Conservation (phyloP, 2,797 vertebrate species). For the Steatocranus sp. region DNA sequence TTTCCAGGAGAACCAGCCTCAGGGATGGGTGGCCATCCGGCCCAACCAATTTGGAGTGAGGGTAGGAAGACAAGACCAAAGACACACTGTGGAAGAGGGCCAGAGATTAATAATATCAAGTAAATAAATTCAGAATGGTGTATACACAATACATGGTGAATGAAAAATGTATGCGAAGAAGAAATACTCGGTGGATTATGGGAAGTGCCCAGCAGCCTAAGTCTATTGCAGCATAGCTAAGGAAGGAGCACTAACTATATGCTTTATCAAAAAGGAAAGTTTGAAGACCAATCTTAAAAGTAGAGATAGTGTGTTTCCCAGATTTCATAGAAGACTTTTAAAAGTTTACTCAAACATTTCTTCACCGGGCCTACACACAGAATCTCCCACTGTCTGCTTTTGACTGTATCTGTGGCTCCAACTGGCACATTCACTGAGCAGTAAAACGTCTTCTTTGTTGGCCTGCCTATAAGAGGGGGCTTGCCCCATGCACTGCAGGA, state of each 20-base stretch:
- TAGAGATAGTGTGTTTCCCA: not conserved
- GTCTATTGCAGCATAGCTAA: not conserved
- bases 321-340: not conserved
- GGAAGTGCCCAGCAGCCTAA: not conserved
- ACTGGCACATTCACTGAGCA: conserved; percentile 46
- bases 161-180: not conserved
- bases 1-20: not conserved
- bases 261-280: not conserved
- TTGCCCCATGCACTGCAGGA: conserved; percentile 7
- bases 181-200: not conserved
- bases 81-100: rapidly evolving
- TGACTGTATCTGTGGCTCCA: conserved; percentile 46
- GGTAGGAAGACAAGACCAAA: not conserved
- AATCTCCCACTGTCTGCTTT: not conserved
- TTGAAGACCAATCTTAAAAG: not conserved
- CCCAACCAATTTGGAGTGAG: not conserved
- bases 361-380: not conserved
- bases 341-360: not conserved
- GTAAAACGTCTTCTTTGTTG: conserved; percentile 38
- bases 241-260: rapidly evolving
- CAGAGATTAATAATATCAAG: not conserved
- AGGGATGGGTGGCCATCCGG: not conserved
- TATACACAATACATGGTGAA: not conserved
- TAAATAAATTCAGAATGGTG: not conserved
- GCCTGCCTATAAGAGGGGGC: too few relatives aligned